Conservation (phyloP, 2,797 vertebrate genomes). For the Melanogrammus aeglefinus region DNA sequence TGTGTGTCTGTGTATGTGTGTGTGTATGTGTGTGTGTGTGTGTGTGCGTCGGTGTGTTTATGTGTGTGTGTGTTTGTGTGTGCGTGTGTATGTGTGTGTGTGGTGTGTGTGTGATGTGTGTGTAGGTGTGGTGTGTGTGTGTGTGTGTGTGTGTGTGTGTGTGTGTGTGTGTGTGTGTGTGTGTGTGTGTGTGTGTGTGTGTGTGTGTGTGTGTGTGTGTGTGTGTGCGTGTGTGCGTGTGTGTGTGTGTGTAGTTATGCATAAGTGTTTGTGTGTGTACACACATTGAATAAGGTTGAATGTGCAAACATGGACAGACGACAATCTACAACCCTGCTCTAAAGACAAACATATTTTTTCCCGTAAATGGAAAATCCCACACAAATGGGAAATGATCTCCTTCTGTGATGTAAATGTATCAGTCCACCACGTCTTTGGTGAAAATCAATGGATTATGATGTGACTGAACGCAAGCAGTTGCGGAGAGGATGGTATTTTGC, state of each 20-base stretch:
- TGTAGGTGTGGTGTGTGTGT: background rate
- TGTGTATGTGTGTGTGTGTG: background rate
- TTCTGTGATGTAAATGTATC: background rate
- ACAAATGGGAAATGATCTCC: background rate
- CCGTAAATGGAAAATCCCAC: background rate
- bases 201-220: background rate
- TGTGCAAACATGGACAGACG: background rate
- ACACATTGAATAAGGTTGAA: background rate
- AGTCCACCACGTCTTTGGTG: background rate
- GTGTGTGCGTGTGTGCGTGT: background rate
- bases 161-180: background rate
- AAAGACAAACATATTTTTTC: background rate
- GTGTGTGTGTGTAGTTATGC: background rate
- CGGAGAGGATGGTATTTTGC: background rate
- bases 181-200: constrained; percentile 5
- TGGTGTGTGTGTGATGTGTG: constrained; percentile 6
- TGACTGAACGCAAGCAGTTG: background rate
- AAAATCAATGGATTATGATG: background rate
- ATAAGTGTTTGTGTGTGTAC: background rate
- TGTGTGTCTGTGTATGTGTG: constrained; percentile 4
- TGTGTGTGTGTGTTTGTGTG: background rate
- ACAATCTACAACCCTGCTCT: background rate
- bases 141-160: background rate
- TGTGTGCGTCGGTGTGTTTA: background rate
- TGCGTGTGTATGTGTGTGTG: background rate